These are phyloP conservation scores for Tenthredo mesomela DNA, from an alignment of 2,888 invertebrate genomes.

Conservation along the genomic window DNA sequence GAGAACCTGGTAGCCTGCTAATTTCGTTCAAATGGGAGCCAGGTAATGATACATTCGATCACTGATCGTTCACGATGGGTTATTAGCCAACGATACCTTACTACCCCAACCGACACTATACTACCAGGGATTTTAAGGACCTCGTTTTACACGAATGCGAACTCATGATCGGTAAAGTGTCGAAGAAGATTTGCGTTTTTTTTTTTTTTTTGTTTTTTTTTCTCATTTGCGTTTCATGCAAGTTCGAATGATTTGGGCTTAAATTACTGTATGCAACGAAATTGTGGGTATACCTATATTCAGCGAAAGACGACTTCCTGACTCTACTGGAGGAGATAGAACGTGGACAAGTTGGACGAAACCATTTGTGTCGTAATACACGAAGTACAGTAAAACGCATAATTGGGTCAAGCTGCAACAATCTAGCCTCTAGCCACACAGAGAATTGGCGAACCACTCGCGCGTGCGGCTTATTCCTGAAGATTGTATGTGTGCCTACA, in stretches of 20 bases:
- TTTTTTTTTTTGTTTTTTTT: too few species aligned
- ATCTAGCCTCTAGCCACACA: slow-evolving; percentile 32
- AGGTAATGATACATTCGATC: slow-evolving; percentile 49
- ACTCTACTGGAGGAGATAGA: neutral
- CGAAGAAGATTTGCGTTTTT: too few species aligned
- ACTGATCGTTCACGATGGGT: slow-evolving; percentile 47
- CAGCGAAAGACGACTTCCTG: neutral
- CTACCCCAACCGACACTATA: neutral
- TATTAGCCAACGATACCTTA: slow-evolving; percentile 27
- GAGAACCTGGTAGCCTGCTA: slow-evolving; percentile 49
- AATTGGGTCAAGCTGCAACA: slow-evolving; percentile 48
- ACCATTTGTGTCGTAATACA: neutral
- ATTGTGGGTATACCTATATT: neutral
- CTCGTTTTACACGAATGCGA: neutral
- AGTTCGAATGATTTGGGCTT: neutral
- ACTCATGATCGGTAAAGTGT: neutral
- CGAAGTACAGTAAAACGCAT: slow-evolving; percentile 31
- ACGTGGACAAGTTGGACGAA: slow-evolving; percentile 17
- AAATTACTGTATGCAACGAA: neutral
- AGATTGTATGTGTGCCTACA: neutral
- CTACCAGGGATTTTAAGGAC: neutral
- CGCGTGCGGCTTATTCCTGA: neutral
- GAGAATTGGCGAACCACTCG: slow-evolving; percentile 16
- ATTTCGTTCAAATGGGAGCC: slow-evolving; percentile 46
- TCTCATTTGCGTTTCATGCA: neutral